Evolutionary conservation across 2,797 vertebrate species (phyloP), one percentile per base, ranked within the genome.

Genomic region (Brotula barbata): DNA sequence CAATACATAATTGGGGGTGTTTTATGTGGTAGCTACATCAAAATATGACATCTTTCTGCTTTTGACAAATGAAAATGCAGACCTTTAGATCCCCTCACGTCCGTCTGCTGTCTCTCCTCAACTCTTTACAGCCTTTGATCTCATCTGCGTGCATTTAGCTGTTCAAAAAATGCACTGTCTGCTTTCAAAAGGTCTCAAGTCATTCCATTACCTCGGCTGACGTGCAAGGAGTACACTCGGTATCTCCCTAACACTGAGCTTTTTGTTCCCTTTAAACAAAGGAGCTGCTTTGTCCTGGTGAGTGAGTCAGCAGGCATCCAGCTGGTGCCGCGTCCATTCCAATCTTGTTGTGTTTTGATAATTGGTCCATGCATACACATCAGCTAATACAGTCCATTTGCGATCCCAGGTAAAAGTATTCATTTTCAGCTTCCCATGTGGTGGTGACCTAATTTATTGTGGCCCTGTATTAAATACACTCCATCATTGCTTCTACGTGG

Each of bases 11-110:
- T n/a, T n/a, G n/a, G n/a, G 37, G 40, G 41, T 47, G 41, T 39
- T 41, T 65, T 71, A 58, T n/a, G 42, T 58, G 17, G 10, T 68
- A 58, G 13, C 42, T 47, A 36, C 53, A 52, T 67, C 42, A 42
- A 47, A 39, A 46, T 43, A 36, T 48, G 54, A 33, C 22, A 41
- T 7, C 54, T 23, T 37, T 39, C 54, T 48, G 7, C 58, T 43
- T 10, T 5, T 57, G 1, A 70, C 70, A 64, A 59, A 61, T 17
- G 67, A 45, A 34, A 61, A 63, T 50, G 50, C 16, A 28, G 22
- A 62, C 44, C 54, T 20, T 15, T 55, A 31, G 36, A 43, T 61
- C 17, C 7, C 34, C 40, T 34, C n/a, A 37, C 22, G 31, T 36
- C 14, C 37, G 28, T 20, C 34, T 19, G 1, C 47, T 53, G 12